Base-by-base conservation (phyloP, 2,797 vertebrate species). In the Moxostoma hubbsi region DNA sequence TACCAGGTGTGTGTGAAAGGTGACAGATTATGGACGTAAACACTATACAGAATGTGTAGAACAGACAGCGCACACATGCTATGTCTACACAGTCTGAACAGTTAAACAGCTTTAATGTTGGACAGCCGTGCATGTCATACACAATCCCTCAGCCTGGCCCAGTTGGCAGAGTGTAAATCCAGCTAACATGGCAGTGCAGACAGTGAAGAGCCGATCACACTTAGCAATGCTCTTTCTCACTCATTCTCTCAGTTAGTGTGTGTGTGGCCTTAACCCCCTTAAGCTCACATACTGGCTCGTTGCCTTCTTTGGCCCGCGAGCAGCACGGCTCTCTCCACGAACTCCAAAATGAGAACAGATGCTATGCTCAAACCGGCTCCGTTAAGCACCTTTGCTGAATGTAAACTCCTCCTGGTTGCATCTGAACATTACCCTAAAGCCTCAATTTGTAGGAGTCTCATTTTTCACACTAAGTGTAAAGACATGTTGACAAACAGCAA, bases 101-200 rank as follows among this genome's bases (percentile, higher is more conserved):
- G 77, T 74, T 73, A 75, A 80, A 78, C 68, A 45, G 84, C 65
- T 82, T 85, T 81, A 85, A 91, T 84, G 46, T 80, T 81, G 88
- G 90, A 91, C 88, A 87, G 90, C 90, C 88, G 87, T 90, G 81
- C 82, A 63, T 88, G 92, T 94, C 92, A 91, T 87, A 87, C 89
- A 89, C 89, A 89, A 92, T 88, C 86, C 89, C 89, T 93, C 88
- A 92, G 89, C 87, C 89, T 91, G 89, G 90, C 91, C 90, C 87
- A 92, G 86, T 92, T 92, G 92, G 92, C 90, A 90, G 53, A 51
- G 79, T 66, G 57, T 81, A 78, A 77, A 76, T 79, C 74, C 77
- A 75, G 68, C 62, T 73, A 78, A 68, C 70, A 58, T 82, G 69
- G 73, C 59, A 73, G 64, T 78, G 43, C 61, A 73, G 50, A 57